phyloP scores from a whole-genome alignment of 2,888 invertebrate genomes.

The Caenorhabditis parvicauda region DNA sequence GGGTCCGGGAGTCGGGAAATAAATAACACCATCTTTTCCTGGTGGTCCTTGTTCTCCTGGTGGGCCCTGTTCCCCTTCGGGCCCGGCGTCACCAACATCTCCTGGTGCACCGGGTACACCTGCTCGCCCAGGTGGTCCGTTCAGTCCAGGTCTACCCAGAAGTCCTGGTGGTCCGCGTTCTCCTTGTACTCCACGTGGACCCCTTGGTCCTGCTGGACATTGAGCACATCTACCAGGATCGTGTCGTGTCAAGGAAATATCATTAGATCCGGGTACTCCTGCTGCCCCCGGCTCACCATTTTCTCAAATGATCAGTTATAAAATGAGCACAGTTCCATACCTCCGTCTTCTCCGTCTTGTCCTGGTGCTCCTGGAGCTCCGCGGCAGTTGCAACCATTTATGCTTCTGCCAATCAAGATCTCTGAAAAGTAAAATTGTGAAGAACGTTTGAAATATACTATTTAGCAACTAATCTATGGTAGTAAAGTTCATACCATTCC shows the following conservation, averaged over 20 bases:
- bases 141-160: conserved; percentile 18
- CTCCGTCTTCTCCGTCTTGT: conserved; percentile 17
- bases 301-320: conserved; percentile 15
- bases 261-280: conserved; percentile 16
- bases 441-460: too few relatives aligned
- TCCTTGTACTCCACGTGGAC: conserved; percentile 38
- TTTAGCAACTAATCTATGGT: too few relatives aligned
- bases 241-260: conserved; percentile 18
- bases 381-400: conserved; percentile 12
- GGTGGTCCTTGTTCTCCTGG: conserved; percentile 10
- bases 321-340: too few relatives aligned
- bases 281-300: conserved; percentile 17
- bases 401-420: not conserved
- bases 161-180: conserved; percentile 17
- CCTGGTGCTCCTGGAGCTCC: conserved; percentile 27
- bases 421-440: too few relatives aligned
- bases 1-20: conserved; percentile 11
- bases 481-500: not conserved
- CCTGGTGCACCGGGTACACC: conserved; percentile 27
- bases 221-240: conserved; percentile 25
- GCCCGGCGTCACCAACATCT: conserved; percentile 26
- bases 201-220: conserved; percentile 46
- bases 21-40: not conserved
- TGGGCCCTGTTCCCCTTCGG: conserved; percentile 23
- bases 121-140: conserved; percentile 27